These are phyloP conservation scores for Poeciliopsis occidentalis DNA, from an alignment of 2,113 vertebrate species.

Conservation along the genomic window DNA sequence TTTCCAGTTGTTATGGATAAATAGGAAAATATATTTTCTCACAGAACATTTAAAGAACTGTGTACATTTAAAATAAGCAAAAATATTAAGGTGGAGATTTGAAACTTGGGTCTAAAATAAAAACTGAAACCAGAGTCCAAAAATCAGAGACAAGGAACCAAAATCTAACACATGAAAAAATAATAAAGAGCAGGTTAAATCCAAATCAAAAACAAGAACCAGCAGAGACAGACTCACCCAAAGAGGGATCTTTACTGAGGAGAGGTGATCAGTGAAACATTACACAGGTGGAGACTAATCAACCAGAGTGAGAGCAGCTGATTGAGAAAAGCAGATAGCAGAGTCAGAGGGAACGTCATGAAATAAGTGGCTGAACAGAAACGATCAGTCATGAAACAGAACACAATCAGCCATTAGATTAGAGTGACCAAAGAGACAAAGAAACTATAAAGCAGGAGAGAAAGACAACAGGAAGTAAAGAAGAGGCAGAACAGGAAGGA, in stretches of 20 bases:
- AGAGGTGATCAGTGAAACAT: not conserved
- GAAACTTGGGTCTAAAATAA: no score
- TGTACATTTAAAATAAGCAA: no score
- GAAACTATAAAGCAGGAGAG: not conserved
- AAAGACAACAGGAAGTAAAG: not conserved
- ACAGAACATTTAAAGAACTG: no score
- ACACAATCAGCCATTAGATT: not conserved
- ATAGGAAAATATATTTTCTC: no score
- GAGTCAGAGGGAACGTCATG: not conserved
- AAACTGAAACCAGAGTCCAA: not conserved
- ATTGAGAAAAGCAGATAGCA: not conserved
- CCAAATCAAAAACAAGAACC: not conserved
- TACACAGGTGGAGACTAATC: not conserved
- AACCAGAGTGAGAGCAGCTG: not conserved
- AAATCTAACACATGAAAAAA: not conserved
- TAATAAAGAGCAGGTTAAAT: not conserved
- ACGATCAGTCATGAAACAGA: not conserved
- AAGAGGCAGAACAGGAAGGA: not conserved
- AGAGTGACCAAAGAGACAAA: not conserved
- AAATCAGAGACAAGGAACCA: not conserved
- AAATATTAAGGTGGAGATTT: no score
- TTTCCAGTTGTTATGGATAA: no score
- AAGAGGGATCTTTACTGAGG: no score
- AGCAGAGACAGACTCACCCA: not conserved
- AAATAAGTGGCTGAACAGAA: not conserved